Evolutionary conservation across 2,113 vertebrate genomes (phyloP), one percentile per base, ranked within the genome.

Genomic region (Bubo bubo): DNA sequence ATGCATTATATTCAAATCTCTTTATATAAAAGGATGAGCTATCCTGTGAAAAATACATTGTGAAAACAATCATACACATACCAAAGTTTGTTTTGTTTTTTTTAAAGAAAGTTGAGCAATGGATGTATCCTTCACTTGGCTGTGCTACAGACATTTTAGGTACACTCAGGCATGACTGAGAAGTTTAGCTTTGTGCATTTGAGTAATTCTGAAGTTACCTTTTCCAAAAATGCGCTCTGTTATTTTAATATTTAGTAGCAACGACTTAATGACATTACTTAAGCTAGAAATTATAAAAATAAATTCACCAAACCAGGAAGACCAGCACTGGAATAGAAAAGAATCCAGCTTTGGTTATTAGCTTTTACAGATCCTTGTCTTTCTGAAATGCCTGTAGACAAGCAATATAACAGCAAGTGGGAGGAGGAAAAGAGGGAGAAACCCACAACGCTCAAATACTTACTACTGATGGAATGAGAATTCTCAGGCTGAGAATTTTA

Each of bases 21-120:
- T 47, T 37, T 9, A 73, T 81, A 37, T 4, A 67, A 72, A 74
- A 88, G 6, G 9, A 12, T 21, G 6, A 66, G 15, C 43, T 41
- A 82, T 6, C 8, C 50, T 82, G 30, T 39, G 11, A 50, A 88
- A 75, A 55, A 87, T n/a, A 28, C 4, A 13, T 24, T 1, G n/a
- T 8, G 2, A 32, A 35, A 49, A 58, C 35, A 34, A 18, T 8
- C 16, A 43, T 6, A 45, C 9, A 59, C 0, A 1, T 5, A 53
- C 4, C 6, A 62, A 64, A 21, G 13, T 20, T 30, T 63, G 16
- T 27, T 45, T 20, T 19, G 15, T 28, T 30, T 16, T 56, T 56
- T 66, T 71, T 15, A 8, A 39, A 60, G 26, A 2, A 68, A 90
- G 19, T 26, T 79, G 41, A 82, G 10, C 20, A 75, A 35, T 14